A percentile compares a stretch with the other conserved stretches of the same genome.
These are phyloP conservation scores for Acrobasis repandana DNA, from an alignment of 2,888 invertebrate species.

Conservation along the genomic window DNA sequence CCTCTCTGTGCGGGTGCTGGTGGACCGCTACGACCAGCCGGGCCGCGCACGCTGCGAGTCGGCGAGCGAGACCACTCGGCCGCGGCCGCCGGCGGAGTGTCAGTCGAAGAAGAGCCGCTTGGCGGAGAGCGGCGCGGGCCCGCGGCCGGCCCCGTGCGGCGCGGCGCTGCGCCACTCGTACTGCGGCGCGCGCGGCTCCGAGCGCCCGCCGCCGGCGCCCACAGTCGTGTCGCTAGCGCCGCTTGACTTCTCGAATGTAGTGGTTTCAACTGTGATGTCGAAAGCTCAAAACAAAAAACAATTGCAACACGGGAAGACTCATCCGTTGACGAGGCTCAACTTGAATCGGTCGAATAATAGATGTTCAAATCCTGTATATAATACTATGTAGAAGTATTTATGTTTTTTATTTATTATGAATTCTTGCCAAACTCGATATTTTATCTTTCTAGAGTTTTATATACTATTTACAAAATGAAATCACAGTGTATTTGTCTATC, in stretches of 20 bases:
- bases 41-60: conserved; percentile 51
- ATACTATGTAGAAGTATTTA: conserved; percentile 90
- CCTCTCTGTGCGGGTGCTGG: conserved; percentile 87
- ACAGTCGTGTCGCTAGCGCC: conserved; percentile 66
- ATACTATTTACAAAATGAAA: conserved; percentile 80
- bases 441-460: conserved; percentile 82
- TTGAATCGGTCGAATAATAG: conserved; percentile 87
- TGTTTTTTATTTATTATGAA: conserved; percentile 80
- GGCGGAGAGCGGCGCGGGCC: conserved; percentile 45
- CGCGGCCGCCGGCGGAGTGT: conserved; percentile 47
- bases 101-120: conserved; percentile 44
- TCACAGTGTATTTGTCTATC: conserved; percentile 79
- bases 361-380: conserved; percentile 92
- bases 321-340: conserved; percentile 94
- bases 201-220: conserved; percentile 66
- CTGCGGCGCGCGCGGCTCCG: conserved; percentile 43
- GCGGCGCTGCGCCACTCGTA: conserved; percentile 41
- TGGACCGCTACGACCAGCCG: conserved; percentile 77
- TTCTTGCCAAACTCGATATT: conserved; percentile 83
- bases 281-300: conserved; percentile 90
- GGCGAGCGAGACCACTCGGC: conserved; percentile 38
- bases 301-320: conserved; percentile 95
- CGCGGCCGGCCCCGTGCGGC: conserved; percentile 29
- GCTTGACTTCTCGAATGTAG: conserved; percentile 80
- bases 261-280: conserved; percentile 87